Evolutionary conservation across 2,888 invertebrate genomes (phyloP).

Genomic region (Acanthopleura granulata): DNA sequence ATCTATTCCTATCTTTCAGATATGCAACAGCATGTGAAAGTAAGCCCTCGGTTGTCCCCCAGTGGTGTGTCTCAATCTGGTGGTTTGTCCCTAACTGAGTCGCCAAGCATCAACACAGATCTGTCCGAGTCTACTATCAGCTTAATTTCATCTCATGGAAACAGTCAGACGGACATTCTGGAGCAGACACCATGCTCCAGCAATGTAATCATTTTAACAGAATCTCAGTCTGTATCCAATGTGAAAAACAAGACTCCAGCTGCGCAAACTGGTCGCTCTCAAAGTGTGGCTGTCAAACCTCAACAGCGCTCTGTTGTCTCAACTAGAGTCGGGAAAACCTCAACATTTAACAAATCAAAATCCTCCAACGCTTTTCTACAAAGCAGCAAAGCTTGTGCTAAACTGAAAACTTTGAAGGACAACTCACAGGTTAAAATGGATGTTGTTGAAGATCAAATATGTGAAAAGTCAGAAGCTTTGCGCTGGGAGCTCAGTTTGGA

Average conservation of each 20-base stretch:
- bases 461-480: slow-evolving; percentile 39
- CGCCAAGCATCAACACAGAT: background rate
- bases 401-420: too few species aligned
- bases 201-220: background rate
- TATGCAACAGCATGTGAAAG: too few species aligned
- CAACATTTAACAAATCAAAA: background rate
- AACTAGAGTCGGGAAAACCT: background rate
- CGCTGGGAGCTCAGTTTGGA: slow-evolving; percentile 59
- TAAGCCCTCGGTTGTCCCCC: too few species aligned
- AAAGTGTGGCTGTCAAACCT: background rate
- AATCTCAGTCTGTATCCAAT: background rate
- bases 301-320: background rate
- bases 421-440: too few species aligned
- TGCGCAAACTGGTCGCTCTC: background rate
- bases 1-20: too few species aligned
- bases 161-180: slow-evolving; percentile 1
- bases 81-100: background rate
- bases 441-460: background rate
- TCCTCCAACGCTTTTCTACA: too few species aligned
- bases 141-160: background rate
- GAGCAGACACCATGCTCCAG: background rate
- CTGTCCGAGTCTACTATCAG: slow-evolving; percentile 8
- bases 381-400: too few species aligned
- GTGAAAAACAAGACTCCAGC: background rate
- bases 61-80: too few species aligned